Conservation (phyloP, 1,140 invertebrate genomes). For the Saxidomus purpurata region DNA sequence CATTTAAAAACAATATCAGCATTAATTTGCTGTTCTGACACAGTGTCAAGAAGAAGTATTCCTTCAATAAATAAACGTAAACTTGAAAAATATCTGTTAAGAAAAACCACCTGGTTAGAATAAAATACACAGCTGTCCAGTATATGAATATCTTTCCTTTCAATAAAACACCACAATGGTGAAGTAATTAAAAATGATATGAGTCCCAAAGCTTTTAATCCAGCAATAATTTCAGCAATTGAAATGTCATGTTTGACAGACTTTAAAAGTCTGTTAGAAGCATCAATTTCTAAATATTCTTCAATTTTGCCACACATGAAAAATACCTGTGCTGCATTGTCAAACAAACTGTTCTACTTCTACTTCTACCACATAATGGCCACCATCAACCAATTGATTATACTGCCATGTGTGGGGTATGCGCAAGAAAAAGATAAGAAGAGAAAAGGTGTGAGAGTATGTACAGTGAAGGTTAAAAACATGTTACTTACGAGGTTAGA, state of each 20-base stretch:
- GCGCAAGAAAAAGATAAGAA: no score
- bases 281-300: not conserved
- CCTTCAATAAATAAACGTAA: not conserved
- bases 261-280: not conserved
- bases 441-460: no score
- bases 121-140: not conserved
- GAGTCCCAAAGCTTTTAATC: not conserved
- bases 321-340: not conserved
- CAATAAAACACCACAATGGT: slow-evolving; percentile 29
- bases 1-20: not conserved
- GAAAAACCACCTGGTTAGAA: not conserved
- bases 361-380: no score
- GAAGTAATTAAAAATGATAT: not conserved
- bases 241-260: not conserved
- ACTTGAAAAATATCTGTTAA: not conserved
- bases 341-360: not conserved
- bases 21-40: not conserved
- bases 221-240: not conserved
- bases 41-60: not conserved
- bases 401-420: no score
- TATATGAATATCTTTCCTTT: not conserved
- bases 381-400: no score
- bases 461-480: no score
- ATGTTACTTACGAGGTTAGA: no score
- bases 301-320: not conserved